These are phyloP conservation scores for Polymixis flavicincta DNA, from an alignment of 2,888 invertebrate species.

Conservation along the genomic window DNA sequence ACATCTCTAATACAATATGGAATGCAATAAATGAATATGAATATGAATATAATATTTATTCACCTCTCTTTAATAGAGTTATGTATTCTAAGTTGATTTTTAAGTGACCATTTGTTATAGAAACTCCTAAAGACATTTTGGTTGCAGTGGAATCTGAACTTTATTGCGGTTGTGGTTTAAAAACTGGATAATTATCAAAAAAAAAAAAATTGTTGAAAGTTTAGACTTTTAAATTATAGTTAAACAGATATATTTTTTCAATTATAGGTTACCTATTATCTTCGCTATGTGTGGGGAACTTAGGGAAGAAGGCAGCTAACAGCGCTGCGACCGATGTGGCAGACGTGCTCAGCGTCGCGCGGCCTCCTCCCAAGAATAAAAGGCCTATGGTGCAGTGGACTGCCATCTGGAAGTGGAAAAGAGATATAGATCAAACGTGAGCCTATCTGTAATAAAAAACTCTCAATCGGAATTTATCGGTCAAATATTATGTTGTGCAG, in stretches of 20 bases:
- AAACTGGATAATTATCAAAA: not conserved
- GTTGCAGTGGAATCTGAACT: not conserved
- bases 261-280: conserved; percentile 94
- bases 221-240: not conserved
- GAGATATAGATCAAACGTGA: not conserved
- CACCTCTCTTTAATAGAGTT: not conserved
- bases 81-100: too few species aligned
- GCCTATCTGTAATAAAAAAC: not conserved
- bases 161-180: not conserved
- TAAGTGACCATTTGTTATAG: not conserved
- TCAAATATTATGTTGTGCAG: not conserved
- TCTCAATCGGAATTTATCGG: not conserved
- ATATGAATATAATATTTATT: too few species aligned
- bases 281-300: conserved; percentile 98
- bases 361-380: conserved; percentile 97
- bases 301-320: conserved; percentile 98
- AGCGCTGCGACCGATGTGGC: conserved; percentile 97
- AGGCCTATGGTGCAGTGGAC: conserved; percentile 98
- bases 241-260: not conserved
- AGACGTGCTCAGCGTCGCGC: conserved; percentile 95
- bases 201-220: too few species aligned
- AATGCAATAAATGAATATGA: too few species aligned
- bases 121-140: not conserved
- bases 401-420: conserved; percentile 93
- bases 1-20: too few species aligned